Percentiles rank a stretch among this genome's conserved stretches.
phyloP scores from a whole-genome alignment of 2,113 vertebrate species.

The Leiothrix lutea region DNA sequence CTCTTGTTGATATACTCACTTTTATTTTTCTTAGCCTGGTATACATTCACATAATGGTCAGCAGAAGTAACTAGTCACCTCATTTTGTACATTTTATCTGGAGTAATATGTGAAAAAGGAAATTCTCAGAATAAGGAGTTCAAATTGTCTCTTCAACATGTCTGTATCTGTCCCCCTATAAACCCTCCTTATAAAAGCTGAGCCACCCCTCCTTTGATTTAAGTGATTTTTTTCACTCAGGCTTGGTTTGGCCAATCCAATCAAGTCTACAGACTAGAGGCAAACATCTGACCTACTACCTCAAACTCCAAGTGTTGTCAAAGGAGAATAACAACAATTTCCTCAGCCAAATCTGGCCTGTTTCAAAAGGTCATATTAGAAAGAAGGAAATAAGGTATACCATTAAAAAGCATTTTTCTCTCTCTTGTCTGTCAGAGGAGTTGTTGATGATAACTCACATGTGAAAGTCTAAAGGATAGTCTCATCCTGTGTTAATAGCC shows the following conservation, averaged over 20 bases:
- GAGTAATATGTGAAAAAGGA: neutral
- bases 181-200: neutral
- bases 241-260: neutral
- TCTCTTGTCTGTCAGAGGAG: neutral
- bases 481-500: neutral
- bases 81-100: neutral
- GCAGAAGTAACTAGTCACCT: neutral
- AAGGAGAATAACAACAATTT: neutral
- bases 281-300: neutral
- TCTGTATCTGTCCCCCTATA: neutral
- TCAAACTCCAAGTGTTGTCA: neutral
- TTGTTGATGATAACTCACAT: neutral
- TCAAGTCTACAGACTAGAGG: neutral
- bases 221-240: neutral
- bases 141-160: neutral
- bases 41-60: neutral
- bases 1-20: neutral
- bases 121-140: neutral
- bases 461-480: neutral
- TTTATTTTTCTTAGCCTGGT: neutral
- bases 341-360: neutral
- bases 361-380: neutral
- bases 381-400: neutral
- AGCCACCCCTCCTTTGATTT: neutral
- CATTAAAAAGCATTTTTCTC: neutral